Conservation (phyloP, 1,140 invertebrate genomes). For the Daktulosphaira vitifoliae region DNA sequence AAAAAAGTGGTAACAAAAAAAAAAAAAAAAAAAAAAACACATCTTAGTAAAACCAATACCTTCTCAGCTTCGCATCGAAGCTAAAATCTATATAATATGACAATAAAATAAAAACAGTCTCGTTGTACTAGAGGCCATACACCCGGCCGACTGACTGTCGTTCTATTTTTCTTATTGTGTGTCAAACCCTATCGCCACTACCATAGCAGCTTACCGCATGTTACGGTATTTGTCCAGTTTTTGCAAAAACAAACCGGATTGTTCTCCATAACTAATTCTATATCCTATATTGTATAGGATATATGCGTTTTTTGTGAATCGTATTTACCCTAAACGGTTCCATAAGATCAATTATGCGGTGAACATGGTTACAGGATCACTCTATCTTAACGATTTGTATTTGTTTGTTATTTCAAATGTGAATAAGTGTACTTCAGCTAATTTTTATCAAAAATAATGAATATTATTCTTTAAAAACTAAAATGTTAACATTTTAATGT, state of each 20-base stretch:
- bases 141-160: slow-evolving; percentile 29
- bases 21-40: slow-evolving; percentile 13
- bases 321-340: not conserved
- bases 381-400: too few species aligned
- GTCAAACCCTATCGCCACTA: slow-evolving; percentile 11
- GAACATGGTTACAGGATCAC: too few species aligned
- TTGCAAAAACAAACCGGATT: slow-evolving; percentile 26
- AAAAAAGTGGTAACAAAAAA: not conserved
- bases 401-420: too few species aligned
- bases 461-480: too few species aligned
- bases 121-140: slow-evolving; percentile 27
- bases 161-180: slow-evolving; percentile 16
- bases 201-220: not conserved
- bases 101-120: slow-evolving; percentile 4
- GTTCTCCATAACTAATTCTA: not conserved
- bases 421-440: too few species aligned
- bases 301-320: not conserved
- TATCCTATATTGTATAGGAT: not conserved
- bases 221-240: slow-evolving; percentile 17
- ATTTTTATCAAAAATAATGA: too few species aligned
- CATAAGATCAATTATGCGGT: too few species aligned
- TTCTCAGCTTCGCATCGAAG: too few species aligned
- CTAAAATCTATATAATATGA: too few species aligned
- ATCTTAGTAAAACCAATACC: too few species aligned
- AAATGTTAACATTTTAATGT: too few species aligned